Base-by-base conservation (phyloP, 2,888 invertebrate species). In the Dascillus cervinus region DNA sequence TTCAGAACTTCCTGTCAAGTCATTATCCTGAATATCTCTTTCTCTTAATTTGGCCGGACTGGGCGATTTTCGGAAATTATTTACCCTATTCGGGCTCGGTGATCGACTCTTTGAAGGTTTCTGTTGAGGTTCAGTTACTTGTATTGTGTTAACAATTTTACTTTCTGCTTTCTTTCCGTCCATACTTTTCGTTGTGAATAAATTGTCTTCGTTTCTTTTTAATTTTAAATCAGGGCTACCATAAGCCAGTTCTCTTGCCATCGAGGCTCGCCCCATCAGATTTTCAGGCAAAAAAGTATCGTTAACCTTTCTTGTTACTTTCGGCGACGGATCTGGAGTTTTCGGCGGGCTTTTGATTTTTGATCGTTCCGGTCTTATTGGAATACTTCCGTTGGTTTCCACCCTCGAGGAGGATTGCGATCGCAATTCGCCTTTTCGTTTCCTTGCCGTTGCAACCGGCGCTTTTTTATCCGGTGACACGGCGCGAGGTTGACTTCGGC, bases 1-100 rank as follows among this genome's bases (percentile, higher is more conserved):
- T 61, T 88, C 88, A 29, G 80, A 82, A 62, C 84, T 84, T 21
- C 77, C 80, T 28, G 75, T 74, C 23, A 68, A n/a, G n/a, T n/a
- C n/a, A n/a, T n/a, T n/a, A n/a, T n/a, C n/a, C n/a, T n/a, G n/a
- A n/a, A n/a, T n/a, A n/a, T n/a, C n/a, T n/a, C n/a, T n/a, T n/a
- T n/a, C n/a, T n/a, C n/a, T n/a, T n/a, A n/a, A n/a, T n/a, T n/a
- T n/a, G n/a, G n/a, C n/a, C n/a, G n/a, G n/a, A n/a, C n/a, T n/a
- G n/a, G n/a, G n/a, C n/a, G n/a, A n/a, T n/a, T n/a, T n/a, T n/a
- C n/a, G n/a, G n/a, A n/a, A n/a, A n/a, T n/a, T n/a, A n/a, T n/a
- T n/a, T n/a, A n/a, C 26, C 21, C 43, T 9, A 22, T 36, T 41
- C 20, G 50, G 45, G 43, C 46, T 52, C 27, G 44, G 37, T 10